Base-by-base conservation (phyloP, 1,140 invertebrate species). In the Drosophila bocki region DNA sequence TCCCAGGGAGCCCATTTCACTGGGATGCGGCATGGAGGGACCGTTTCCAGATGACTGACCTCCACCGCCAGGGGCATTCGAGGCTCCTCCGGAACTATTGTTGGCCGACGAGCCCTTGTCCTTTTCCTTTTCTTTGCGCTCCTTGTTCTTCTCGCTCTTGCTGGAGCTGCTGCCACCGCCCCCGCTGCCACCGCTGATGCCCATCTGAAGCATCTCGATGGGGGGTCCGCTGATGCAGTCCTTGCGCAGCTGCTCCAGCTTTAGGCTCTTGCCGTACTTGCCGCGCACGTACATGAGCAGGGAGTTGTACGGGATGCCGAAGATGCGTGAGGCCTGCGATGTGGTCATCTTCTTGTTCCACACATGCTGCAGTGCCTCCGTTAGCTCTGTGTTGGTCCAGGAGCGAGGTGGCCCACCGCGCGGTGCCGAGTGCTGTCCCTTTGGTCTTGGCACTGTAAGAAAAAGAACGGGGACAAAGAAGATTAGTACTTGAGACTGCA, bases 321-420 rank as follows among this genome's bases (percentile, higher is more conserved):
- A 98, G 80, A 97, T 96, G 47, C 97, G 93, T 15, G 96, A 97
- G 1, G 97, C 97, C 93, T 98, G 97, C 70, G 97, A 97, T 2
- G 97, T 98, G n/a, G 97, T 98, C 96, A 98, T 98, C 88, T 97
- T 97, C 87, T 97, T 97, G 92, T 97, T 97, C 97, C 97, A 98
- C 1, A 98, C 97, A 92, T 97, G 97, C 82, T 97, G 96, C 15
- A 98, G 93, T 0, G 97, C 97, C 93, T 98, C 96, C 13, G 97
- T 98, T 12, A 98, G 94, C 85, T 98, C 97, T 0, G 96, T 96
- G 93, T 98, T 98, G 17, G 97, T 98, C 97, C 97, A 98, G 0
- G 97, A 97, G 22, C 97, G 94, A 0, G 97, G 97, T 1, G 97
- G 97, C 2, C 97, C 97, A 9, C 97, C 97, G 41, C 97, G 93